A percentile compares a stretch with the other conserved stretches of the same genome.
Conservation (phyloP, 2,888 invertebrate genomes). For the Melanotus villosus region DNA sequence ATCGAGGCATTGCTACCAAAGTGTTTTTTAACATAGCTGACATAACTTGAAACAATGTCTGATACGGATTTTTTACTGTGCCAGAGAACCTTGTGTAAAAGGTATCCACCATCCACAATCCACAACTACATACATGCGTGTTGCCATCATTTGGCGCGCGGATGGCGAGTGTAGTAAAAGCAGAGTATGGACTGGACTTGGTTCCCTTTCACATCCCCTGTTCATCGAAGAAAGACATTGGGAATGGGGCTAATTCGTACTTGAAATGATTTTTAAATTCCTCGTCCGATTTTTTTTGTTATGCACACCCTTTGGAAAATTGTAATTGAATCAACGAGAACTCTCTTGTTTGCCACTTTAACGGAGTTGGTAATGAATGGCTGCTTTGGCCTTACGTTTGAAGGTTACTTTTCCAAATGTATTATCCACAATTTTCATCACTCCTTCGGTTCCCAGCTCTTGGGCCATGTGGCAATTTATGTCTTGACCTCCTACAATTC, state of each 20-base stretch:
- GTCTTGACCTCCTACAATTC: constrained; percentile 39
- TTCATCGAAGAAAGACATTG: constrained; percentile 16
- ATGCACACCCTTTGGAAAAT: constrained; percentile 38
- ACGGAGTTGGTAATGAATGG: constrained; percentile 12
- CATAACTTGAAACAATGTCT: background rate
- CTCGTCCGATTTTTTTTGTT: constrained; percentile 13
- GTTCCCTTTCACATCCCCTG: constrained; percentile 17
- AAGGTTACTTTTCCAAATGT: constrained; percentile 47
- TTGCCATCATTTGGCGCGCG: background rate
- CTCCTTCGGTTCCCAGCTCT: constrained; percentile 19
- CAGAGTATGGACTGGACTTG: background rate
- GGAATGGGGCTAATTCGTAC: constrained; percentile 19
- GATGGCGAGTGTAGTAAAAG: background rate
- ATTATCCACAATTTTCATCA: constrained; percentile 1
- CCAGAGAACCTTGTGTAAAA: background rate
- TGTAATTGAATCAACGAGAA: constrained; percentile 34
- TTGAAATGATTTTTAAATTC: constrained; percentile 6
- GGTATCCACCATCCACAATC: background rate
- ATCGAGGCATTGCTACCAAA: background rate
- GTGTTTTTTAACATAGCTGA: background rate
- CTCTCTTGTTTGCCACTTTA: constrained; percentile 20
- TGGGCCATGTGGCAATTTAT: constrained; percentile 38
- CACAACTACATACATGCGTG: background rate
- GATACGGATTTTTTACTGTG: background rate
- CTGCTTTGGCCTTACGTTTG: constrained; percentile 34